A percentile compares a stretch with the other conserved stretches of the same genome.
phyloP scores from a whole-genome alignment of 53 echinoderm and acorn worm species.

The Echinarachnius parma region DNA sequence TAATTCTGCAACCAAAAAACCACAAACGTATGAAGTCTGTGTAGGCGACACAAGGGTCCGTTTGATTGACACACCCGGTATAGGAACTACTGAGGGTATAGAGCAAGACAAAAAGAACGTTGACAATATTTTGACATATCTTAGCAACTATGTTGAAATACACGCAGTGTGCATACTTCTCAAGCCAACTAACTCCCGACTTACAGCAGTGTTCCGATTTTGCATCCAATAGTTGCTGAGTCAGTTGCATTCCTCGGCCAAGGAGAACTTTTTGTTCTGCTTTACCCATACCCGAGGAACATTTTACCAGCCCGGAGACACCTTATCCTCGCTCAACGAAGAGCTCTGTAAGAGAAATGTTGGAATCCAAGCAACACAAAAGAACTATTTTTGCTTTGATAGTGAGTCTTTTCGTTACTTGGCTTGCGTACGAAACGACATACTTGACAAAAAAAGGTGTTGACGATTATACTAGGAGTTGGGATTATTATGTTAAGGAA shows the following conservation, averaged over 20 bases:
- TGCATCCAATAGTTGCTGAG: constrained; percentile 21
- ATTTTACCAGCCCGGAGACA: constrained; percentile 33
- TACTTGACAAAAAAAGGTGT: too few relatives aligned
- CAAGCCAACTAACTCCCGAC: constrained; percentile 29
- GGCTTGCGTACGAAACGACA: constrained; percentile 11
- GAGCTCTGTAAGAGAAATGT: constrained; percentile 11
- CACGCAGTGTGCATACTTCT: constrained; percentile 43
- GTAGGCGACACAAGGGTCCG: too few relatives aligned
- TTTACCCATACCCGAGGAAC: constrained; percentile 29
- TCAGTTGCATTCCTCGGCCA: constrained; percentile 25
- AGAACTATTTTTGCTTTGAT: constrained; percentile 33
- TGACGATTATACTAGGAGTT: too few relatives aligned
- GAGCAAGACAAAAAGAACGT: too few relatives aligned
- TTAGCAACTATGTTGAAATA: constrained; percentile 14
- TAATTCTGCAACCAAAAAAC: too few relatives aligned
- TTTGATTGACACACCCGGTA: too few relatives aligned
- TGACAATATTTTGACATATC: too few relatives aligned
- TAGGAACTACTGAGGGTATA: too few relatives aligned
- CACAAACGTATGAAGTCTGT: too few relatives aligned
- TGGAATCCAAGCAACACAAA: constrained; percentile 2
- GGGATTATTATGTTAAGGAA: too few relatives aligned
- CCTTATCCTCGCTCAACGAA: constrained; percentile 29
- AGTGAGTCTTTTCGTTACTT: constrained; percentile 28
- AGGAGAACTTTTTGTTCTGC: constrained; percentile 35
- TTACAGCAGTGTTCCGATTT: constrained; percentile 34